Base-by-base conservation (phyloP, 2,113 vertebrate species). In the Formicarius rufipectus region DNA sequence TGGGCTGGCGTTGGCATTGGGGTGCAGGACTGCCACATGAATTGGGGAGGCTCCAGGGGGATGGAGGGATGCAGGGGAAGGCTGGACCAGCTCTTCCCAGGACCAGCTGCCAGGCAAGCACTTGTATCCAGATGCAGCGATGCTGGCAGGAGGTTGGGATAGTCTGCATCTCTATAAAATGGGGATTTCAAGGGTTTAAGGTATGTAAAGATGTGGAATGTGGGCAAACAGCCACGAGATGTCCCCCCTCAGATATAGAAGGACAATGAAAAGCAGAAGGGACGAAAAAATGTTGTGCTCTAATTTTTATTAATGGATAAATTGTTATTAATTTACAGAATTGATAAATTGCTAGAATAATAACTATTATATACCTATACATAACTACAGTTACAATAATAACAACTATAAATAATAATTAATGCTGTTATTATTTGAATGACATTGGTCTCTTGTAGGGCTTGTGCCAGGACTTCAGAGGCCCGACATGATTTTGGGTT, bases 201-300 rank as follows among this genome's bases (percentile, higher is more conserved):
- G 86, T 88, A 50, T 81, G 69, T 33, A 27, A 45, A 64, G n/a
- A 22, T 67, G 55, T 76, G 56, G 71, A 49, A 55, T 6, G 35
- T 2, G 16, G 7, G 30, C 28, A 12, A 49, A 14, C 19, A 63
- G 31, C 21, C 45, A 15, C 23, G 18, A 39, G n/a, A 7, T 33
- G 45, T 31, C 12, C 30, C 1, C 1, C 3, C 12, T 47, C 0
- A 0, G 27, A 4, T 24, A 5, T 0, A 16, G 6, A 47, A 86
- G 20, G 20, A 58, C 30, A 11, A 24, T 37, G 39, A 60, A 23
- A 10, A 31, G 13, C 60, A 44, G 42, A 25, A 45, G 27, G n/a
- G 56, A 6, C 18, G 27, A 39, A 75, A 22, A 53, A 58, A 58
- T 0, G 16, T 1, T 67, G n/a, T n/a, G 22, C 16, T 44, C 4